Base-by-base conservation (phyloP, 2,797 vertebrate genomes). In the Etheostoma nigrum region DNA sequence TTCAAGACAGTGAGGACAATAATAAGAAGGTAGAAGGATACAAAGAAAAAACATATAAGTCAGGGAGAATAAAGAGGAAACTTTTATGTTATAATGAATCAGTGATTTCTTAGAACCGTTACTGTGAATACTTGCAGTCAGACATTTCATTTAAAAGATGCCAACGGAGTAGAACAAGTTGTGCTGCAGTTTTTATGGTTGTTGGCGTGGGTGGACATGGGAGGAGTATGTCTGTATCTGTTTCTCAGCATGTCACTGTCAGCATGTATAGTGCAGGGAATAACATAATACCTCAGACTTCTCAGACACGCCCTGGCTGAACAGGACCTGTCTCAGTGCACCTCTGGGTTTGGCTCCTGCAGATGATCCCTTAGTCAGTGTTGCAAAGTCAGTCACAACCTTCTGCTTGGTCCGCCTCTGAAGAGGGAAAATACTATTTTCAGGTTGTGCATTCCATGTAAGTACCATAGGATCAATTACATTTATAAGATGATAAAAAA, bases 271-370 rank as follows among this genome's bases (percentile, higher is more conserved):
- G 59, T 60, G 58, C 48, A 16, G 36, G 18, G 72, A 60, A 83
- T 45, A 60, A 44, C 25, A 64, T 58, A 64, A 71, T 91, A 94
- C 93, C 93, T 93, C 91, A 64, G 88, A 61, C 84, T 93, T 96
- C 53, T 96, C 95, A 61, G 91, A 82, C 76, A 25, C 76, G 82
- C 86, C 90, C 86, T 95, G 95, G 71, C 57, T 94, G 85, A 95
- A 94, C 59, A 95, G 82, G 48, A 82, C 88, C 75, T 94, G 94
- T 76, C 77, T 94, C 55, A 95, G 88, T 5, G 92, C 76, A 2
- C 86, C 80, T 86, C 93, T 88, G 70, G 92, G 76, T 89, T 91
- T 95, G 68, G 52, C 25, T 58, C 40, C 85, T 19, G 58, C 71
- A 70, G 91, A 86, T 0, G 62, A 19, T 80, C 82, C 91, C 66